Conservation (phyloP, 1,140 invertebrate species). For the Homarus americanus region DNA sequence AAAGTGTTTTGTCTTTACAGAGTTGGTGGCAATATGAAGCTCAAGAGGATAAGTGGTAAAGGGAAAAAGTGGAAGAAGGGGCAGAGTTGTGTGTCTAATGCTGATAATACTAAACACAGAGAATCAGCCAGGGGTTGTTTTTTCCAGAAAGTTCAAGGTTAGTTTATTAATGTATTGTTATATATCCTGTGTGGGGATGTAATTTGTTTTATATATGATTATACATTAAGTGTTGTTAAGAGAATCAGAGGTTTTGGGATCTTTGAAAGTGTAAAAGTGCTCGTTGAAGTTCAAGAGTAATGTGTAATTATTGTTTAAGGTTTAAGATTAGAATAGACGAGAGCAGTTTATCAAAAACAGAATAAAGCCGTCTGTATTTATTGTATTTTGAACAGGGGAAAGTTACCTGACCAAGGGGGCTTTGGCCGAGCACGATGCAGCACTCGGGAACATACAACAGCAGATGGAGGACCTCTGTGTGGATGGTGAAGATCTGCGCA, state of each 20-base stretch:
- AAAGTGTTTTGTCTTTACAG: not conserved
- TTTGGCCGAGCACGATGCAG: constrained; percentile 3
- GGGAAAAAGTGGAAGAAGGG: constrained; percentile 67
- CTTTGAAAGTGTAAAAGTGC: too few relatives aligned
- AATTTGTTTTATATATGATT: too few relatives aligned
- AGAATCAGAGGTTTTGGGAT: too few relatives aligned
- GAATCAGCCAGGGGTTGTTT: constrained; percentile 44
- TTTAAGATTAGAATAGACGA: too few relatives aligned
- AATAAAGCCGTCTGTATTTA: not conserved
- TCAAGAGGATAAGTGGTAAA: constrained; percentile 48
- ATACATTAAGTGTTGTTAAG: too few relatives aligned
- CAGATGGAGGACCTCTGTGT: constrained; percentile 50
- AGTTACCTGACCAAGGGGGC: not conserved
- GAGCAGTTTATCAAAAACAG: not conserved
- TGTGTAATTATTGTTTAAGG: too few relatives aligned
- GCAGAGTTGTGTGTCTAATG: constrained; percentile 62
- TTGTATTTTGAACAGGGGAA: not conserved
- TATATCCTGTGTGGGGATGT: too few relatives aligned
- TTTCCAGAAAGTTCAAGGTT: constrained; percentile 58
- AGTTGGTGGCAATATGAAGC: constrained; percentile 18
- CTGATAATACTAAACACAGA: constrained; percentile 28
- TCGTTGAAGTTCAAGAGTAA: too few relatives aligned
- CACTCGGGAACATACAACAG: not conserved
- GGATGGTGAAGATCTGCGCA: constrained; percentile 36
- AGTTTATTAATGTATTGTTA: too few relatives aligned